Conservation (phyloP, 1,140 invertebrate species). For the Oppia nitens region DNA sequence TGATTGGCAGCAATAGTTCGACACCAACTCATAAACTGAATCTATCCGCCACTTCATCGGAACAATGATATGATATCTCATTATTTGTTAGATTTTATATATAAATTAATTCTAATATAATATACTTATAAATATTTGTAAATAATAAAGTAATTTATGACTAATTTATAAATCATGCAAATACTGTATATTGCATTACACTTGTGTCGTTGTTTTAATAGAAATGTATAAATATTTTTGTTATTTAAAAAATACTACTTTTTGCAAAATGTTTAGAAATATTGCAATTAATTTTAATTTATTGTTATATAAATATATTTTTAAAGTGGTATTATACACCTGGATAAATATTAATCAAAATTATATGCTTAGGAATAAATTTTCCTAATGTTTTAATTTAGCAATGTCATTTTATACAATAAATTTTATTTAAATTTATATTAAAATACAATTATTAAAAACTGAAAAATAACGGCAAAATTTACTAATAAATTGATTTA, state of each 20-base stretch:
- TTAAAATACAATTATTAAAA: too few relatives aligned
- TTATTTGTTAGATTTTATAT: too few relatives aligned
- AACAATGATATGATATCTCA: background rate
- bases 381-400: too few relatives aligned
- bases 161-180: background rate
- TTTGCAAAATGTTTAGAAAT: background rate
- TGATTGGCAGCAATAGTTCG: constrained; percentile 5
- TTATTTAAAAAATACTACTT: background rate
- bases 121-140: background rate
- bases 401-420: too few relatives aligned
- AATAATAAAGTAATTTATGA: background rate
- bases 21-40: background rate
- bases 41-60: background rate
- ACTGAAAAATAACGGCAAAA: too few relatives aligned
- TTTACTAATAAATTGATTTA: too few relatives aligned
- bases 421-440: too few relatives aligned
- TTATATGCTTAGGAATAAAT: too few relatives aligned
- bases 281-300: background rate
- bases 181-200: background rate
- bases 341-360: too few relatives aligned
- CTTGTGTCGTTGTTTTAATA: background rate
- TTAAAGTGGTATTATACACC: too few relatives aligned
- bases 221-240: background rate
- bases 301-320: background rate
- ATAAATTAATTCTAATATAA: background rate